Evolutionary conservation across 2,888 invertebrate species (phyloP).

Genomic region (Stenchaetothrips biformis): DNA sequence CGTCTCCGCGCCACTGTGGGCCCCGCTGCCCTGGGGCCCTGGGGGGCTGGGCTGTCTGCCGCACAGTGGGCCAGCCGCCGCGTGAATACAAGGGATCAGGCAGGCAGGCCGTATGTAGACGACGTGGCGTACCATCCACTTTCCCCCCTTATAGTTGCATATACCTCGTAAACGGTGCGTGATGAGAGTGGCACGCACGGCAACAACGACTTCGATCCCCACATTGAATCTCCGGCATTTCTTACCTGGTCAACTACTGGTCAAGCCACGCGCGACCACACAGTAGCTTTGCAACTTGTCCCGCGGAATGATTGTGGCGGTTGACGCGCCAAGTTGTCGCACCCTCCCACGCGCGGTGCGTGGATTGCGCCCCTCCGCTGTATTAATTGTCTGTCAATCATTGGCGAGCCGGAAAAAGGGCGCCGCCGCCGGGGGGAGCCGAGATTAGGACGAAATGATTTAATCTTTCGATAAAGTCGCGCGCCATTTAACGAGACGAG

Average conservation of each 20-base stretch:
- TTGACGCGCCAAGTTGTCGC: no score
- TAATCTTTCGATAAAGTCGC: slow-evolving; percentile 20
- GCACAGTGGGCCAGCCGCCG: no score
- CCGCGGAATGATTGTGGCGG: no score
- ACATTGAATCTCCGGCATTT: no score
- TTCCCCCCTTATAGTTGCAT: neutral
- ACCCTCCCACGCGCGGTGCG: neutral
- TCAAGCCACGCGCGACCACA: no score
- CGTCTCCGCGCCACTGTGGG: neutral
- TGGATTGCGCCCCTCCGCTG: neutral
- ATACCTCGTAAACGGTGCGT: neutral
- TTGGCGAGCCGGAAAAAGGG: neutral
- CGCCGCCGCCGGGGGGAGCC: neutral
- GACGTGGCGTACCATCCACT: no score
- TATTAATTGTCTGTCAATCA: slow-evolving; percentile 19
- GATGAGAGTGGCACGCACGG: neutral
- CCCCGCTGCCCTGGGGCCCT: no score
- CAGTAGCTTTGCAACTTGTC: no score
- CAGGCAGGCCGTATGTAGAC: neutral
- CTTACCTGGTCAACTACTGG: no score
- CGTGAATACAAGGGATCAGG: neutral
- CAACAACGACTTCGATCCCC: neutral
- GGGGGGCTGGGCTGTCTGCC: no score
- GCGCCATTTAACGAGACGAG: slow-evolving; percentile 6
- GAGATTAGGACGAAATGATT: neutral